Base-by-base conservation (phyloP, 2,113 vertebrate species). In the Esox niger region DNA sequence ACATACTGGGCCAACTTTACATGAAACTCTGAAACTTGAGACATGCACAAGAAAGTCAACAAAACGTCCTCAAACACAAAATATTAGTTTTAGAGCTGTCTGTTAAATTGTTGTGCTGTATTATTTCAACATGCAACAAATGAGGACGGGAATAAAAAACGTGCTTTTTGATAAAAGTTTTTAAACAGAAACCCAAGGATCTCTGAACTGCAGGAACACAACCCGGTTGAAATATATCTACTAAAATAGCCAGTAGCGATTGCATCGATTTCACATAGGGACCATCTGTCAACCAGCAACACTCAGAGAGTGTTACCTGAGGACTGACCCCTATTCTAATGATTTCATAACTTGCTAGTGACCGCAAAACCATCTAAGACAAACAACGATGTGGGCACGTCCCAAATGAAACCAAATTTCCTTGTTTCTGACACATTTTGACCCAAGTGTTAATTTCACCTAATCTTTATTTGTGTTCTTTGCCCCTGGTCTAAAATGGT, bases 341-440 rank as follows among this genome's bases (percentile, higher is more conserved):
- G 4, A 10, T 11, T 15, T 55, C 52, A 15, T 56, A 21, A 9
- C 27, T 13, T 3, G 10, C 27, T 21, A 38, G n/a, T n/a, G n/a
- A n/a, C 33, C 33, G 25, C 31, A 62, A 63, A 21, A 64, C 59
- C 66, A 64, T 43, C 49, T 11, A 11, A 56, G 54, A 2, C 11
- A 62, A 5, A 56, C 33, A 3, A 38, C 9, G 15, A 38, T 15
- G 35, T 38, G 35, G 35, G 13, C 15, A 13, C 13, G 15, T 38
- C 35, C 35, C 35, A 38, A 38, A 38, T 38, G 9, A 13, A 9
- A 38, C 2, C 35, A 9, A 13, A 38, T 38, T 38, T 3, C 35
- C 11, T 15, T 13, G 4, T 13, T 38, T 13, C 10, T 38, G 32
- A 43, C 38, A 15, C 13, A 10, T 1, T 43, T 43, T 43, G 38